Evolutionary conservation across 2,888 invertebrate species (phyloP).

Genomic region (Nebria salina): DNA sequence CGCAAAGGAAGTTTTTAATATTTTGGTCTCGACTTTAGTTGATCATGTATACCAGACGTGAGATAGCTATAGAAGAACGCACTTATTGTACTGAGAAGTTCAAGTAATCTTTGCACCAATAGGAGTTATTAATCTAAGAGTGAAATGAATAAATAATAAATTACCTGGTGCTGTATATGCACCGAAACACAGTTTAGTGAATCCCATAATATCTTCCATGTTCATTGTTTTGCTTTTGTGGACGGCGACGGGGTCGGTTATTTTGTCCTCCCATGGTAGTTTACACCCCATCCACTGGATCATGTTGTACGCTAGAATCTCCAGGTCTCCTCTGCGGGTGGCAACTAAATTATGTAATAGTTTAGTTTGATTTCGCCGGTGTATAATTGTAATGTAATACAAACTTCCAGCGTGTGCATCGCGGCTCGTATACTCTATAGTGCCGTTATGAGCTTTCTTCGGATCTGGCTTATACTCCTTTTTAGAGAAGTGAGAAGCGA

Average conservation of each 20-base stretch:
- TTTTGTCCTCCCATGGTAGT: conserved; percentile 84
- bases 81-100: too few relatives aligned
- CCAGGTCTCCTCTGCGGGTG: conserved; percentile 91
- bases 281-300: conserved; percentile 88
- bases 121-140: conserved; percentile 3
- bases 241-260: conserved; percentile 70
- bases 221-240: conserved; percentile 76
- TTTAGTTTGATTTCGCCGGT: background rate
- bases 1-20: background rate
- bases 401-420: conserved; percentile 92
- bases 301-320: conserved; percentile 93
- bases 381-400: conserved; percentile 12
- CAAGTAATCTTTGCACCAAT: background rate
- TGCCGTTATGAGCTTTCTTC: conserved; percentile 95
- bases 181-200: conserved; percentile 62
- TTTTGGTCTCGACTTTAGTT: too few relatives aligned
- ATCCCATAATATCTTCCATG: conserved; percentile 67
- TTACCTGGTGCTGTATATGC: conserved; percentile 60
- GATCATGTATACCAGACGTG: too few relatives aligned
- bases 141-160: conserved; percentile 21
- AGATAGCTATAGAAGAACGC: background rate
- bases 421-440: conserved; percentile 94
- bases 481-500: conserved; percentile 80
- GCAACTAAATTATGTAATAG: conserved; percentile 65
- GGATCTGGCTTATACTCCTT: conserved; percentile 89